Base-by-base conservation (phyloP, 2,113 vertebrate genomes). In the Eulacestoma nigropectus region DNA sequence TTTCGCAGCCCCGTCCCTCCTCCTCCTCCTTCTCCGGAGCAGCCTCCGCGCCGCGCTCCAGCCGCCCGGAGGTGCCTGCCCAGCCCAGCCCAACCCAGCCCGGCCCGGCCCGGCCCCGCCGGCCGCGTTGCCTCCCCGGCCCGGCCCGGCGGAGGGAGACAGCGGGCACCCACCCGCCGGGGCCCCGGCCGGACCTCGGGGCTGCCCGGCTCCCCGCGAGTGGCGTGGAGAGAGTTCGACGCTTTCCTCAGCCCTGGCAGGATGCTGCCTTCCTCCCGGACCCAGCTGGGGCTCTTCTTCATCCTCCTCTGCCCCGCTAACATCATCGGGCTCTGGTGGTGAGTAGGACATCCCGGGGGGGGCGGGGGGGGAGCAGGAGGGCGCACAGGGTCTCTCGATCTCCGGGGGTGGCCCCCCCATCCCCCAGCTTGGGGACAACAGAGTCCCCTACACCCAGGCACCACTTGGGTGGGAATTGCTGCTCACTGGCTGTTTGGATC, bases 311-410 rank as follows among this genome's bases (percentile, higher is more conserved):
- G 99, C 95, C 99, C 99, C n/a, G 98, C 99, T 97, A 99, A 99
- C 91, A 99, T 99, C 97, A 99, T 99, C 97, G 99, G 99, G 83
- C 98, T 99, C 35, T 99, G 99, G 99, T 99, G 99, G 99, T 99
- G 98, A 99, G 99, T 99, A 97, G 91, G 53, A 44, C 91, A 55
- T 46, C 32, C 16, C 21, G 46, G 23, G n/a, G 67, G 41, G 47
- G n/a, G 67, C 37, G 47, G 62, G 35, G 50, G 56, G 57, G 11
- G 9, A 18, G 72, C 19, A 21, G 49, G 21, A 57, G 69, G 67
- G 44, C 1, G 3, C 11, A 2, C 30, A 39, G 68, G 60, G 49
- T 69, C 19, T n/a, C 46, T 74, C 2, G 8, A 10, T 41, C 63
- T 46, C 32, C 5, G 10, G 33, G 32, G 21, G 14, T 21, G 25